Evolutionary conservation across 2,888 invertebrate genomes (phyloP), one percentile per base, ranked within the genome.

Genomic region (Tetanocera ferruginea): DNA sequence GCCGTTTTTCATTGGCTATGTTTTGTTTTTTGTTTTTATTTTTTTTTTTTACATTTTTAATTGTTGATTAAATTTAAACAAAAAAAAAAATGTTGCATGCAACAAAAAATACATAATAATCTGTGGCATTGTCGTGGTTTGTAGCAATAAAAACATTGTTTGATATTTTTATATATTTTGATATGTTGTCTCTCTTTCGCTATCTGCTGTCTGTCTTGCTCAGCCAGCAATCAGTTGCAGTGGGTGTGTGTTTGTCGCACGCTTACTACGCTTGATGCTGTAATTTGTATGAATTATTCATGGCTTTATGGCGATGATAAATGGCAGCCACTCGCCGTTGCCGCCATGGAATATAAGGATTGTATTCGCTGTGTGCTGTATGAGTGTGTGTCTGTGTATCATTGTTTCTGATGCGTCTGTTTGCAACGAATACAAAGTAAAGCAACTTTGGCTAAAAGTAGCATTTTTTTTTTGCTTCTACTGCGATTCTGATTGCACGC

Each of bases 221-320:
- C n/a, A n/a, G 55, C 49, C 49, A 5, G 17, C 5, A 19, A n/a
- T 9, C 31, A 34, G 14, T n/a, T 66, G 64, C 43, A 11, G 17
- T 43, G 52, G n/a, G 55, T 57, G 31, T 49, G 52, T 55, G 43
- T 67, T 49, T 23, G 19, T 9, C 49, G 17, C 49, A 43, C 19
- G 49, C 11, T 71, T 9, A 43, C 43, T 43, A 55, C 19, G 67
- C 43, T 43, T 55, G 55, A 71, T 55, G 73, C 67, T 79, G 78
- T 79, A 79, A 81, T 81, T 81, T 81, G 81, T 76, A 77, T 80
- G 79, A 80, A 80, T 80, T 78, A 81, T 81, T 81, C 80, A 81
- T 81, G 81, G 55, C 76, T 79, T 81, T 79, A 80, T 76, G 77
- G 77, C 75, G 79, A 76, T 81, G 79, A 81, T 80, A 81, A 81